Base-by-base conservation (phyloP, 2,113 vertebrate species). In the Galemys pyrenaicus region DNA sequence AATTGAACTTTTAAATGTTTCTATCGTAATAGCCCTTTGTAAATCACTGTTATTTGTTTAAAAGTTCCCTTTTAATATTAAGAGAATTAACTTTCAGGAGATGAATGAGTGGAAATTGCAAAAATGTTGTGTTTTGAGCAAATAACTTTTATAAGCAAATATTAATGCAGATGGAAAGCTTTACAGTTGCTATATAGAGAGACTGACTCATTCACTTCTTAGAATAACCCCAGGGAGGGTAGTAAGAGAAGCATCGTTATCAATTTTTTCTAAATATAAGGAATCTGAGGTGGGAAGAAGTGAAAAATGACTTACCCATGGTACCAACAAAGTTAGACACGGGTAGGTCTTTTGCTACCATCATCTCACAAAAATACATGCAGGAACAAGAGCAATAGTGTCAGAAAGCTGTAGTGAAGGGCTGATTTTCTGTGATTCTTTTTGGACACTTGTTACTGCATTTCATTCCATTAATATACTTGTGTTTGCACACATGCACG, bases 111-210 rank as follows among this genome's bases (percentile, higher is more conserved):
- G 3, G 70, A 85, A 95, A 92, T 95, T 71, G 86, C n/a, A 91
- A 91, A n/a, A 95, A 93, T 83, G 49, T 60, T 91, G 0, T 78
- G 37, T 95, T n/a, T 94, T 77, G 41, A 81, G 37, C 39, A 94
- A 81, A 94, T 87, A 19, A 60, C 11, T 95, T 94, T 93, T 89
- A 81, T 78, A 56, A 94, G 74, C 46, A 95, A 92, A 91, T 87
- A 49, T 89, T 64, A 74, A 73, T 82, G n/a, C 86, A 65, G 30
- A 44, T 44, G 85, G 87, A 79, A 80, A 78, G 83, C 32, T 89
- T 90, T 37, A 62, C 9, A 64, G 39, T 54, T 37, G 6, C 22
- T 46, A 58, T 17, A 12, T 58, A 24, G 20, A 49, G 60, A 65
- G 65, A 58, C 30, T 65, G 44, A 71, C 58, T 93, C 41, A 70